These are phyloP conservation scores for Halcyon chelicuti DNA, from an alignment of 2,797 vertebrate genomes.

Conservation along the genomic window DNA sequence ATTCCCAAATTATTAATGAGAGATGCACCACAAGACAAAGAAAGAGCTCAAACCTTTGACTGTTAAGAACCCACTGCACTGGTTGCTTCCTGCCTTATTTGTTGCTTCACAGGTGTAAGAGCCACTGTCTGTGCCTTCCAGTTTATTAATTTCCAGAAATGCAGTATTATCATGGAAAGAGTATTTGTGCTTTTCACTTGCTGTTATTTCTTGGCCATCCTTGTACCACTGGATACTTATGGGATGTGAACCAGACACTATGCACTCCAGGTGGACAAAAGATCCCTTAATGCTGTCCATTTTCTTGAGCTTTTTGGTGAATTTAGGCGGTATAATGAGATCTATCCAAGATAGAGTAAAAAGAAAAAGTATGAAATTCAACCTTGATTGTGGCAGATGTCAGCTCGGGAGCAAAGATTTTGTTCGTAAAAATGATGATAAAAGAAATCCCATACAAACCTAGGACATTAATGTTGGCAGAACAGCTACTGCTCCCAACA, in stretches of 20 bases:
- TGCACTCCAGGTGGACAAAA: slow-evolving; percentile 93
- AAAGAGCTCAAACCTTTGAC: slow-evolving; percentile 92
- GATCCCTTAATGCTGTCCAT: slow-evolving; percentile 95
- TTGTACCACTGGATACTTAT: slow-evolving; percentile 95
- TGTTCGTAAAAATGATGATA: background rate
- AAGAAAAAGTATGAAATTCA: slow-evolving; percentile 38
- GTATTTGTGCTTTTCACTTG: slow-evolving; percentile 91
- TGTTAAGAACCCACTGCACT: slow-evolving; percentile 90
- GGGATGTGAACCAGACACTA: slow-evolving; percentile 95
- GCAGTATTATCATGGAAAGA: slow-evolving; percentile 96
- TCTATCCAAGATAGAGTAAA: slow-evolving; percentile 82
- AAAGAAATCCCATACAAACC: slow-evolving; percentile 84
- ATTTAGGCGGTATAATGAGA: slow-evolving; percentile 96
- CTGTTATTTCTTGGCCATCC: slow-evolving; percentile 89
- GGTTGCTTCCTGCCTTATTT: slow-evolving; percentile 92
- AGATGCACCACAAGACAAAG: background rate
- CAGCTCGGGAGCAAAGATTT: background rate
- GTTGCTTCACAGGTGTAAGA: slow-evolving; percentile 93
- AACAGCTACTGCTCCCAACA: slow-evolving; percentile 89
- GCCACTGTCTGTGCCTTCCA: slow-evolving; percentile 89
- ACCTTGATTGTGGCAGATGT: background rate
- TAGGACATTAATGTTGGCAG: slow-evolving; percentile 88
- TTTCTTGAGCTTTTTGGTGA: slow-evolving; percentile 95
- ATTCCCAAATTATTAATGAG: background rate
- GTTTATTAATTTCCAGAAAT: slow-evolving; percentile 91